Evolutionary conservation across 2,888 invertebrate genomes (phyloP).

Genomic region (Andrena hattorfiana): DNA sequence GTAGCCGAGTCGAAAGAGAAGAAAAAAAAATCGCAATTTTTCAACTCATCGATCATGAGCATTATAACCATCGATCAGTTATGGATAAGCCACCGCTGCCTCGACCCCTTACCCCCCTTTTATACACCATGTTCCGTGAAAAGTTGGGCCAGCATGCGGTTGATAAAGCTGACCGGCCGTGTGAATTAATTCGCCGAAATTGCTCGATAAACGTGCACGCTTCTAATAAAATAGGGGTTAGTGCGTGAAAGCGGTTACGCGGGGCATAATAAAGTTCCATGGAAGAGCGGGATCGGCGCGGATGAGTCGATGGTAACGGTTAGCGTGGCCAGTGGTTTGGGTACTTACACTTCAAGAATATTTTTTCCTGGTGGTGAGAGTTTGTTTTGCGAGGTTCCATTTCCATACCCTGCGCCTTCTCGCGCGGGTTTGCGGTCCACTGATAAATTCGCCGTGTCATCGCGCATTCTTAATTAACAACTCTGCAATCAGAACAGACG

Average conservation of each 20-base stretch:
- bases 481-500: slow-evolving; percentile 74
- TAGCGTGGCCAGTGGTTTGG: background rate
- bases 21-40: slow-evolving; percentile 41
- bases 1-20: background rate
- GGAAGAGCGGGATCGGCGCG: background rate
- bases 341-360: slow-evolving; percentile 83
- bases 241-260: background rate
- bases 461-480: slow-evolving; percentile 84
- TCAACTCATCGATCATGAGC: slow-evolving; percentile 54
- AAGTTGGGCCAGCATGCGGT: background rate
- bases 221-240: background rate
- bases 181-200: slow-evolving; percentile 18
- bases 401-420: slow-evolving; percentile 81
- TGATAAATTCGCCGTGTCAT: slow-evolving; percentile 84
- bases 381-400: slow-evolving; percentile 82
- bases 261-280: background rate
- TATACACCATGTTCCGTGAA: background rate
- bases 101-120: background rate
- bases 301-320: background rate
- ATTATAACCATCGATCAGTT: slow-evolving; percentile 43
- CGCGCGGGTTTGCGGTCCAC: slow-evolving; percentile 83
- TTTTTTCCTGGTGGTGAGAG: slow-evolving; percentile 80
- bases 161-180: slow-evolving; percentile 9
- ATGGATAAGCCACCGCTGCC: slow-evolving; percentile 12
- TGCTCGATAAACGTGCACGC: slow-evolving; percentile 4